Evolutionary conservation across 2,113 vertebrate species (phyloP).

Genomic region (Phaethornis superciliosus): DNA sequence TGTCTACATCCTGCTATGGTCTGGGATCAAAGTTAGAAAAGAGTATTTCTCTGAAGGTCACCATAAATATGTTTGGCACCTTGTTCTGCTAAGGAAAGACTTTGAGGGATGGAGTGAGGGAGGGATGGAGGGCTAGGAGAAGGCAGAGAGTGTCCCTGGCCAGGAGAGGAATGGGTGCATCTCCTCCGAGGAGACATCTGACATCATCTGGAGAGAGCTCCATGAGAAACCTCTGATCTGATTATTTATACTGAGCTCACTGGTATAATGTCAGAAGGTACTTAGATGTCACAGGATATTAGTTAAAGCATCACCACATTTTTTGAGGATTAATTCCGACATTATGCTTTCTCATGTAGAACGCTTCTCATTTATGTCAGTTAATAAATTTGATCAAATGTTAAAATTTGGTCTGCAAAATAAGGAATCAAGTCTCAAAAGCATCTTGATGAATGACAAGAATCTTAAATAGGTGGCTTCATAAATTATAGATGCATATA

Average conservation of each 20-base stretch:
- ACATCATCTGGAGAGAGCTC: not conserved
- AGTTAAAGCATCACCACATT: conserved; percentile 63
- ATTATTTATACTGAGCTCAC: conserved; percentile 43
- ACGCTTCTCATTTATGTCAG: conserved; percentile 33
- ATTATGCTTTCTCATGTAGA: conserved; percentile 57
- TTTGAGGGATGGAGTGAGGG: not conserved
- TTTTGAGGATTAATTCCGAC: conserved; percentile 29
- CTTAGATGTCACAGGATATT: conserved; percentile 38
- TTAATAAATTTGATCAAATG: conserved; percentile 65
- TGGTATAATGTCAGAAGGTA: not conserved
- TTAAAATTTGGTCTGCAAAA: conserved; percentile 67
- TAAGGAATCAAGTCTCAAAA: conserved; percentile 59
- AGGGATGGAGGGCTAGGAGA: not conserved
- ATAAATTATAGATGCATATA: conserved; percentile 48
- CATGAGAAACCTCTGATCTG: conserved; percentile 11
- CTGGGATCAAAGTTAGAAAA: not conserved
- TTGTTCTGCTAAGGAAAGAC: not conserved
- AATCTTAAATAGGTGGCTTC: conserved; percentile 54
- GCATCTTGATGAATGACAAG: conserved; percentile 60
- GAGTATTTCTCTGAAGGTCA: not conserved
- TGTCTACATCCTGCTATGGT: not conserved
- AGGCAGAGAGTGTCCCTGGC: not conserved
- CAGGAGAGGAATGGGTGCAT: fast-evolving
- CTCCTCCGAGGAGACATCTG: not conserved
- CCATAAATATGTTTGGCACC: not conserved